Conservation (phyloP, 1,140 invertebrate genomes). For the Leptinotarsa lineolata region DNA sequence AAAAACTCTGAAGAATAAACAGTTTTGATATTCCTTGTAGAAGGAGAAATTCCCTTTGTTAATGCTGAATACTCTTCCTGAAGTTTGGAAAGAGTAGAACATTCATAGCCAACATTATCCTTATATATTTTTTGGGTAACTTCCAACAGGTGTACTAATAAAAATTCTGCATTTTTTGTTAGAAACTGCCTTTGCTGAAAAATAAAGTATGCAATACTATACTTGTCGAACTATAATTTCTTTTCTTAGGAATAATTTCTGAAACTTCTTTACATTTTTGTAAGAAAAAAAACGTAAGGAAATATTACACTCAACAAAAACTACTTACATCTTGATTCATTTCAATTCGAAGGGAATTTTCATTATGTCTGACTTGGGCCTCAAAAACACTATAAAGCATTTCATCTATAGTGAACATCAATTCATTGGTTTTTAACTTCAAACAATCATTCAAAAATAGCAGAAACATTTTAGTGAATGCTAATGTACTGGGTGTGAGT, state of each 20-base stretch:
- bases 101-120: constrained; percentile 52
- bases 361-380: constrained; percentile 69
- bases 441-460: constrained; percentile 71
- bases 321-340: constrained; percentile 63
- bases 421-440: constrained; percentile 67
- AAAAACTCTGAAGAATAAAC: constrained; percentile 56
- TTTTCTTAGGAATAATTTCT: no score
- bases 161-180: constrained; percentile 62
- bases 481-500: constrained; percentile 71
- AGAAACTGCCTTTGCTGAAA: constrained; percentile 60
- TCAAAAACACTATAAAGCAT: constrained; percentile 68
- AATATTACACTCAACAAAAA: no score
- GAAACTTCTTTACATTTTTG: no score
- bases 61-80: constrained; percentile 51
- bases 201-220: not conserved
- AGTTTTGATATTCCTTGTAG: constrained; percentile 47
- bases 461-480: constrained; percentile 72
- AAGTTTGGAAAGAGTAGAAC: constrained; percentile 51
- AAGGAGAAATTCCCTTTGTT: constrained; percentile 44
- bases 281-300: no score
- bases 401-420: constrained; percentile 66
- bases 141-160: constrained; percentile 60
- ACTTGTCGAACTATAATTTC: no score
- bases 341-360: constrained; percentile 62
- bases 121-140: constrained; percentile 59